Conservation (phyloP, 2,113 vertebrate genomes). For the Marmota flaviventris region DNA sequence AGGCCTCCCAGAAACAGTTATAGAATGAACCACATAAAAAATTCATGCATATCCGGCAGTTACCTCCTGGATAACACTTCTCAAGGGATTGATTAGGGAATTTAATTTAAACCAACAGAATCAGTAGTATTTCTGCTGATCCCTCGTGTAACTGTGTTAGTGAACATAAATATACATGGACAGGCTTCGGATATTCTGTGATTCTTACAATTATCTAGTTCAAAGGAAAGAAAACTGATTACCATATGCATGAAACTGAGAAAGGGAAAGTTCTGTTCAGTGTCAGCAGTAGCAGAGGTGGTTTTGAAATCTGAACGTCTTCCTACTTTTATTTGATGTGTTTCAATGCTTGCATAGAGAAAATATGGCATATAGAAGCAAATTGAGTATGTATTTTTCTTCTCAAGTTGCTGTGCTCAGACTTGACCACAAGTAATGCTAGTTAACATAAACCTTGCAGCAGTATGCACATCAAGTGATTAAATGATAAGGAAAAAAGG, state of each 20-base stretch:
- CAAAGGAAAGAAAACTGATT: constrained; percentile 83
- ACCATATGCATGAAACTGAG: constrained; percentile 77
- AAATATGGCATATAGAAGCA: not conserved
- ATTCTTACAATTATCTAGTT: constrained; percentile 83
- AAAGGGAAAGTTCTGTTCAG: constrained; percentile 56
- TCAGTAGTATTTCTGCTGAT: constrained; percentile 76
- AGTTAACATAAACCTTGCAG: not conserved
- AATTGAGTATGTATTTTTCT: constrained; percentile 5
- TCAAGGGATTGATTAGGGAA: constrained; percentile 84
- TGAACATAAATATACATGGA: constrained; percentile 84
- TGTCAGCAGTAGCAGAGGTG: constrained; percentile 67
- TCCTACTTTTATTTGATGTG: constrained; percentile 47
- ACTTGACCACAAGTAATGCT: constrained; percentile 16
- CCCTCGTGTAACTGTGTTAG: constrained; percentile 73
- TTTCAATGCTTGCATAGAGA: not conserved
- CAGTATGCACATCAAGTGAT: not conserved
- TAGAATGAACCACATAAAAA: constrained; percentile 77
- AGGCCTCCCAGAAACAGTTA: constrained; percentile 68
- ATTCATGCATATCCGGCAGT: constrained; percentile 72
- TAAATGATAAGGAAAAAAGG: constrained; percentile 17
- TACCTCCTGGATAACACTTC: constrained; percentile 80
- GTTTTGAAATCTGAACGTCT: constrained; percentile 59
- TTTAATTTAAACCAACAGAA: constrained; percentile 85
- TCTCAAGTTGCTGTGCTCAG: constrained; percentile 14
- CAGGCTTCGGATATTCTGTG: constrained; percentile 79